A percentile compares a stretch with the other conserved stretches of the same genome.
Conservation (phyloP, 2,797 vertebrate species). For the Manis crassicaudata region DNA sequence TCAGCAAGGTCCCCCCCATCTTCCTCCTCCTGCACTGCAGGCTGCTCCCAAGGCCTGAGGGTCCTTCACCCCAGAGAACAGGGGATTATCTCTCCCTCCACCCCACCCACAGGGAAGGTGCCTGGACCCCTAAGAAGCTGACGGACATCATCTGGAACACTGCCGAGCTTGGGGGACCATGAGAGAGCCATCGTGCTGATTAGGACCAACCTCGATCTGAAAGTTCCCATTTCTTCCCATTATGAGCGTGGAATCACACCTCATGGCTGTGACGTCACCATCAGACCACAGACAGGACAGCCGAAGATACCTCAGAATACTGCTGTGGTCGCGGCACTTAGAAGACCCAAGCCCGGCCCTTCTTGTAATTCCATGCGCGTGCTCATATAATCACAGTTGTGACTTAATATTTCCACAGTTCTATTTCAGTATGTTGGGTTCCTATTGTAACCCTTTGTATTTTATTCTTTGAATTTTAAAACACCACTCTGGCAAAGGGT, state of each 20-base stretch:
- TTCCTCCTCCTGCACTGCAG: neutral
- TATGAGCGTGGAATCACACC: neutral
- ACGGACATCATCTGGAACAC: neutral
- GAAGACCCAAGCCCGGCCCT: neutral
- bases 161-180: accelerated
- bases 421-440: neutral
- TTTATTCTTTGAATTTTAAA: neutral
- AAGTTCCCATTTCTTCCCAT: neutral
- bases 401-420: neutral
- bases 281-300: neutral
- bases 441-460: neutral
- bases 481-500: too few relatives aligned
- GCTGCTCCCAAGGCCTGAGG: neutral
- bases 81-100: too few relatives aligned
- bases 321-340: neutral
- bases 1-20: neutral
- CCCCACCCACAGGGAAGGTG: neutral
- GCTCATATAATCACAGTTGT: neutral
- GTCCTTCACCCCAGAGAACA: neutral
- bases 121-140: neutral
- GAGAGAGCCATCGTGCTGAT: neutral
- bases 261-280: too few relatives aligned
- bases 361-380: neutral
- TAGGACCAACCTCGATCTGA: neutral
- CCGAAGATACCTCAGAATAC: too few relatives aligned